A percentile compares a stretch with the other conserved stretches of the same genome.
Conservation (phyloP, 2,113 vertebrate species). For the Hippocampus zosterae region DNA sequence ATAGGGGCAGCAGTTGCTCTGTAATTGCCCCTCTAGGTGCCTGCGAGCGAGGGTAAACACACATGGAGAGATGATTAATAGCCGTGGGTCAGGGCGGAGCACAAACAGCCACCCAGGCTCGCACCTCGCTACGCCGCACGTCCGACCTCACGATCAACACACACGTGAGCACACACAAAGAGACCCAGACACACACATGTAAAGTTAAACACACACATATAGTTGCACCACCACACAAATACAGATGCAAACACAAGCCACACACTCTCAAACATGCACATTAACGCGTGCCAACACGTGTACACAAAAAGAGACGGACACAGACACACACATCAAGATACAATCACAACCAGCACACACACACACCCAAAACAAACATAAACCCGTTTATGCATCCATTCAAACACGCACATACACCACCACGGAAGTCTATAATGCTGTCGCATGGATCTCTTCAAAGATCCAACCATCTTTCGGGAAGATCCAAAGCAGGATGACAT, state of each 20-base stretch:
- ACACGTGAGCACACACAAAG: conserved; percentile 18
- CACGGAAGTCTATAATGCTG: conserved; percentile 3
- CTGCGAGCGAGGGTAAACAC: conserved; percentile 72
- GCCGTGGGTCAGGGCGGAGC: conserved; percentile 61
- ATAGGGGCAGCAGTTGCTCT: conserved; percentile 52
- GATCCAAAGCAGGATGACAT: conserved; percentile 34
- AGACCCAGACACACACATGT: not conserved
- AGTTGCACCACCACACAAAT: not conserved
- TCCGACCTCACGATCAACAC: conserved; percentile 25
- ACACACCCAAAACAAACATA: not conserved
- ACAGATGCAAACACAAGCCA: not conserved
- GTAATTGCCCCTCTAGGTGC: conserved; percentile 73
- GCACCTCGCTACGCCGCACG: conserved; percentile 53
- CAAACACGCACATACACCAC: not conserved
- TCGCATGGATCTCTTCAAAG: conserved; percentile 11
- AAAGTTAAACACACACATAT: not conserved
- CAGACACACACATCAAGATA: not conserved
- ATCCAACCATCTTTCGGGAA: not conserved
- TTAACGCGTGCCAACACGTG: conserved; percentile 15
- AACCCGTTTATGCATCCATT: not conserved
- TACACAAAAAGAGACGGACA: not conserved
- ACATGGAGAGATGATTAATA: conserved; percentile 73
- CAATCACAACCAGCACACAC: not conserved
- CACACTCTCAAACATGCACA: not conserved
- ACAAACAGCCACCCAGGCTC: conserved; percentile 53